These are phyloP conservation scores for Epizoanthus scotinus DNA, from an alignment of 92 coral and sea anemone genomes.

Conservation along the genomic window DNA sequence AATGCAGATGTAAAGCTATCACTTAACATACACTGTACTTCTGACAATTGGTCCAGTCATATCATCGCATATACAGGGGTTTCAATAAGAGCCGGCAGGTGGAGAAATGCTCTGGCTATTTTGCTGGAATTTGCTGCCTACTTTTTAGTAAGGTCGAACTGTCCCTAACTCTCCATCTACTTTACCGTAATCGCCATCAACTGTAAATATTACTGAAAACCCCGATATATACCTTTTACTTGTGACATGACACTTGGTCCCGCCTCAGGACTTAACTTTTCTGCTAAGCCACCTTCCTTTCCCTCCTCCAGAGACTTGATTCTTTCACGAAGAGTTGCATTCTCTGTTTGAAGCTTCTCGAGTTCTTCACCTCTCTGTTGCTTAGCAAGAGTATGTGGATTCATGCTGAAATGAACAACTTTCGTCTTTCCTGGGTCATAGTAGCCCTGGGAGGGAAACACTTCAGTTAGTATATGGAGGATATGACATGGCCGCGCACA, in stretches of 20 bases:
- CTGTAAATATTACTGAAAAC: no score
- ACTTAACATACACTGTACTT: neutral
- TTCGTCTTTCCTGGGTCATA: slow-evolving; percentile 90
- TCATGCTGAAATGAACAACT: slow-evolving; percentile 92
- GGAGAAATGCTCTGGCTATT: no score
- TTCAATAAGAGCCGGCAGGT: no score
- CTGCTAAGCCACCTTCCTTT: slow-evolving; percentile 4
- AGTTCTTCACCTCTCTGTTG: slow-evolving; percentile 84
- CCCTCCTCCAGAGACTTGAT: slow-evolving; percentile 76
- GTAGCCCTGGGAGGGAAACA: slow-evolving; percentile 70
- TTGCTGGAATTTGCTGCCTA: no score
- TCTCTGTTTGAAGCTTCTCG: slow-evolving; percentile 76
- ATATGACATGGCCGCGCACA: no score
- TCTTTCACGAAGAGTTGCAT: slow-evolving; percentile 67
- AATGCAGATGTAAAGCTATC: neutral
- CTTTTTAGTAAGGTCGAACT: no score
- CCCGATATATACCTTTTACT: slow-evolving; percentile 90
- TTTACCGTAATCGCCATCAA: no score
- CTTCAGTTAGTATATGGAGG: neutral
- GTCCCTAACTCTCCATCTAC: no score
- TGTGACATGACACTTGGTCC: slow-evolving; percentile 72
- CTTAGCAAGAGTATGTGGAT: slow-evolving; percentile 76
- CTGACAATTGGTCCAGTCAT: neutral
- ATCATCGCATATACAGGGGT: no score
- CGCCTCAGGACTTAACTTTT: slow-evolving; percentile 55